These are phyloP conservation scores for Scaptomyza pallida DNA, from an alignment of 1,140 invertebrate species.

Conservation along the genomic window DNA sequence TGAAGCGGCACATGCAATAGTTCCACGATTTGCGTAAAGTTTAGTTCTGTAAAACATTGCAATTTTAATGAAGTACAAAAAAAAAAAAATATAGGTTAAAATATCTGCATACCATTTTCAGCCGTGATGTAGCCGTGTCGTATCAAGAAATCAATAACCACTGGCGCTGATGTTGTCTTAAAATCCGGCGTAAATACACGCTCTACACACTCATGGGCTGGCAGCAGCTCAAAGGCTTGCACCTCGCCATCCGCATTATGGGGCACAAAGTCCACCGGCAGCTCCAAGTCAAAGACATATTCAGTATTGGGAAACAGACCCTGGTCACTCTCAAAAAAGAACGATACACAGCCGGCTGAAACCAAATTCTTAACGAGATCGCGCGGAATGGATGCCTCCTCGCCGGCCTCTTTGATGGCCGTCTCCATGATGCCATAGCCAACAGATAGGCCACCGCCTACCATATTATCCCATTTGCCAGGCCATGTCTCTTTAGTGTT, in stretches of 20 bases:
- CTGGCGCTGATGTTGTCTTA: slow-evolving; percentile 96
- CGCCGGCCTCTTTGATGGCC: slow-evolving; percentile 95
- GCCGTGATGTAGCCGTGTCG: slow-evolving; percentile 94
- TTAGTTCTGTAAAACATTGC: slow-evolving; percentile 87
- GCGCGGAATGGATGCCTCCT: slow-evolving; percentile 94
- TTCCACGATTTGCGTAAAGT: slow-evolving; percentile 93
- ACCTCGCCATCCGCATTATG: slow-evolving; percentile 97
- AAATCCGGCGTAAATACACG: slow-evolving; percentile 92
- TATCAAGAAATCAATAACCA: slow-evolving; percentile 95
- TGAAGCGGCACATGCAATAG: slow-evolving; percentile 94
- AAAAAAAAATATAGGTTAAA: neutral
- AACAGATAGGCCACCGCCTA: slow-evolving; percentile 95
- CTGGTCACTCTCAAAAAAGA: slow-evolving; percentile 95
- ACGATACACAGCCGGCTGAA: slow-evolving; percentile 93
- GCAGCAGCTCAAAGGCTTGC: slow-evolving; percentile 93
- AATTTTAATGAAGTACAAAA: slow-evolving; percentile 1
- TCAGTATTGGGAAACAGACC: slow-evolving; percentile 97
- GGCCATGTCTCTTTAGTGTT: slow-evolving; percentile 97
- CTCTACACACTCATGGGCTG: slow-evolving; percentile 91
- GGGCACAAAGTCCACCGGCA: slow-evolving; percentile 94
- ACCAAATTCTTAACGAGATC: slow-evolving; percentile 90
- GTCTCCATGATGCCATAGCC: slow-evolving; percentile 94
- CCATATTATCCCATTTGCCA: slow-evolving; percentile 97
- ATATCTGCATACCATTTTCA: slow-evolving; percentile 90
- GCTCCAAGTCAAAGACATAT: slow-evolving; percentile 97